Percentiles rank a stretch among this genome's conserved stretches.
These are phyloP conservation scores for Drosophila ananassae DNA, from an alignment of 1,140 invertebrate species.

Conservation along the genomic window DNA sequence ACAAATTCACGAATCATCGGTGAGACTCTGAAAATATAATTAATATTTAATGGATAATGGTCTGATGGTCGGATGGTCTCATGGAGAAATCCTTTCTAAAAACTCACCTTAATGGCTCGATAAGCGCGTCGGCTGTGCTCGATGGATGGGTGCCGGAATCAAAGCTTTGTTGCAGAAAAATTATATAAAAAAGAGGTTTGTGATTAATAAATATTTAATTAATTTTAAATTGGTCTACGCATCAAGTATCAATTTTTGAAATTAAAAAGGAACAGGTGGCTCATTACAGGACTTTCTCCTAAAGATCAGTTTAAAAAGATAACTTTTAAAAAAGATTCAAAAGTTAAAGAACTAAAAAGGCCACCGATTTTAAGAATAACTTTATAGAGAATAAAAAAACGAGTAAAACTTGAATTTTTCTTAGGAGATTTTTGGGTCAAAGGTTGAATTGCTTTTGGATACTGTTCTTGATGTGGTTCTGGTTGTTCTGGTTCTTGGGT, in stretches of 20 bases:
- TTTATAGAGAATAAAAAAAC: not conserved
- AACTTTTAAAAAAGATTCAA: not conserved
- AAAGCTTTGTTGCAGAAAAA: conserved; percentile 83
- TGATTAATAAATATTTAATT: conserved; percentile 5
- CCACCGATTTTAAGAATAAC: not conserved
- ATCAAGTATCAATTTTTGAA: conserved; percentile 22
- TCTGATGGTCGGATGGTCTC: not conserved
- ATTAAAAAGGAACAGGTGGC: not conserved
- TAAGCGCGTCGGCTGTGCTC: conserved; percentile 84
- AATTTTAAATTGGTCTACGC: conserved; percentile 6
- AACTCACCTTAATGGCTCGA: conserved; percentile 83
- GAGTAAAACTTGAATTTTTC: not conserved
- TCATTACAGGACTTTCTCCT: too few species aligned
- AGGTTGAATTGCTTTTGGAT: conserved; percentile 81
- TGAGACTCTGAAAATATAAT: conserved; percentile 87
- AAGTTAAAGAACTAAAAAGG: not conserved
- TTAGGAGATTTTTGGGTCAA: not conserved
- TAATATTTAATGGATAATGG: not conserved
- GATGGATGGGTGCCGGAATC: conserved; percentile 86
- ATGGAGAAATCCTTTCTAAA: not conserved
- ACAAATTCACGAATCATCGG: conserved; percentile 96
- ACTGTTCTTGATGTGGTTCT: conserved; percentile 83
- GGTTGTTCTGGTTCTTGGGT: conserved; percentile 87
- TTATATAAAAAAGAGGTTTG: conserved; percentile 27
- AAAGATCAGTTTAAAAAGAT: not conserved